Percentiles rank a stretch among this genome's conserved stretches.
phyloP scores from a whole-genome alignment of 2,113 vertebrate species.

The Lepidothrix coronata region DNA sequence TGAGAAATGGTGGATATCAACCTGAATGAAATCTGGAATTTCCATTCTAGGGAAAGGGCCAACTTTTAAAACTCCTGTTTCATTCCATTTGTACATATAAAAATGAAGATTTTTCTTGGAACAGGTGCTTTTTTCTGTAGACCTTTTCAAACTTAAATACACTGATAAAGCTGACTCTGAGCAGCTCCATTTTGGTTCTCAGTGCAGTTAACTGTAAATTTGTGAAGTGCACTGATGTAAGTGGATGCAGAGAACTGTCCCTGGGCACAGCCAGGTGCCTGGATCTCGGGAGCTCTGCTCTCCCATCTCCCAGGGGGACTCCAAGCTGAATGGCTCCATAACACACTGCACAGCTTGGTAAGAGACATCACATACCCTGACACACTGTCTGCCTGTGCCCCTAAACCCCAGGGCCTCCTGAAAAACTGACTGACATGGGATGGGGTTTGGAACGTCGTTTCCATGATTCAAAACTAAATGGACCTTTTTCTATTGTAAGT shows the following conservation, averaged over 20 bases:
- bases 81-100: background rate
- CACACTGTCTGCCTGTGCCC: background rate
- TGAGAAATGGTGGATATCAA: background rate
- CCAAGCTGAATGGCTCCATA: background rate
- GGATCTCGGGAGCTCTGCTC: background rate
- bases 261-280: background rate
- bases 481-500: background rate
- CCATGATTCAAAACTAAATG: background rate
- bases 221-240: background rate
- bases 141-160: background rate
- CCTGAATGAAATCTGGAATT: background rate
- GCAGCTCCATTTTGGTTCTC: background rate
- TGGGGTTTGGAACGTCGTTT: background rate
- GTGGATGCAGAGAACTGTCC: background rate
- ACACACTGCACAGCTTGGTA: background rate
- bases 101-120: background rate
- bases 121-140: background rate
- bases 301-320: fast-evolving
- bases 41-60: background rate
- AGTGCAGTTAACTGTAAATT: background rate
- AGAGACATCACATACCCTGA: fast-evolving
- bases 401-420: background rate
- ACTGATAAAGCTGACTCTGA: background rate
- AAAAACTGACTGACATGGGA: background rate
- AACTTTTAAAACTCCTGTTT: background rate